Percentiles rank a stretch among this genome's conserved stretches.
Conservation (phyloP, 2,888 invertebrate genomes). For the Limnephilus auricula region DNA sequence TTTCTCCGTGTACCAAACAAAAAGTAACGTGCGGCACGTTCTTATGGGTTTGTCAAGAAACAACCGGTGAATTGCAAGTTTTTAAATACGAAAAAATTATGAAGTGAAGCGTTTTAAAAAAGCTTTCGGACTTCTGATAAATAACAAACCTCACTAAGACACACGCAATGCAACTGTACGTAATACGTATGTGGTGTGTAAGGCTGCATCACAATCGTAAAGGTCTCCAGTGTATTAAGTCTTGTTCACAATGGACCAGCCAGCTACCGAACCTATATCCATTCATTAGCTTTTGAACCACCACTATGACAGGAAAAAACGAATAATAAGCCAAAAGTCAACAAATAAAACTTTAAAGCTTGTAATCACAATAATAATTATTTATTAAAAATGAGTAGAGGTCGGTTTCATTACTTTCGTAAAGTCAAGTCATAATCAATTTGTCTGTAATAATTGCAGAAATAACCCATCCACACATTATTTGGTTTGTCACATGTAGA, state of each 20-base stretch:
- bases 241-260: constrained; percentile 9
- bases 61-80: too few species aligned
- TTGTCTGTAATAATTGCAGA: background rate
- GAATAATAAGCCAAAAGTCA: constrained; percentile 10
- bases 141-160: background rate
- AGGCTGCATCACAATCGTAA: background rate
- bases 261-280: constrained; percentile 30
- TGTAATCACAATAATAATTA: constrained; percentile 1
- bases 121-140: background rate
- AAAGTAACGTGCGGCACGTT: too few species aligned
- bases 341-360: background rate
- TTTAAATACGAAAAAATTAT: too few species aligned
- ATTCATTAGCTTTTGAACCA: constrained; percentile 27
- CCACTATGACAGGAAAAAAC: constrained; percentile 12
- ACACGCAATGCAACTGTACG: background rate
- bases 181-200: background rate
- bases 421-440: background rate
- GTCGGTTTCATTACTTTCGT: background rate
- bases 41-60: too few species aligned
- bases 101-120: background rate
- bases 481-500: background rate
- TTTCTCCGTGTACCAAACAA: too few species aligned
- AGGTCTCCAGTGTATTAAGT: constrained; percentile 25
- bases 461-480: background rate
- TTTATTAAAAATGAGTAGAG: background rate